A percentile compares a stretch with the other conserved stretches of the same genome.
Conservation (phyloP, 2,113 vertebrate genomes). For the Perca fluviatilis region DNA sequence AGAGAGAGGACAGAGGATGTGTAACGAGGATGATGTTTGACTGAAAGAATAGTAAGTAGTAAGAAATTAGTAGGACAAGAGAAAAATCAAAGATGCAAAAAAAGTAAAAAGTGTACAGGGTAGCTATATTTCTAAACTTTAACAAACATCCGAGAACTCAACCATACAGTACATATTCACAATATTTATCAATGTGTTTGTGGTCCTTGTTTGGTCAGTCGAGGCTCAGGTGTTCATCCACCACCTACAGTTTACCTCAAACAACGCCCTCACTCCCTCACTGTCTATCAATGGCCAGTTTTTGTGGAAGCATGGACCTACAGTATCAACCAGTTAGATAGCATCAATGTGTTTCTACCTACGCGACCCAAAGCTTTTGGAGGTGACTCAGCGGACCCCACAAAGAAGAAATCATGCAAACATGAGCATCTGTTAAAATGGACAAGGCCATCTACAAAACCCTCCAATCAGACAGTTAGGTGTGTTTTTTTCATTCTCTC, state of each 20-base stretch:
- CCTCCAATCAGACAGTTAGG: background rate
- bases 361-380: background rate
- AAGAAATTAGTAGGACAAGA: background rate
- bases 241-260: conserved; percentile 16
- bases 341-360: background rate
- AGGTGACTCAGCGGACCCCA: conserved; percentile 10
- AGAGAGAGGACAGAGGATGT: background rate
- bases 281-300: background rate
- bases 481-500: background rate
- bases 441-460: background rate
- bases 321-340: background rate
- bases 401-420: background rate
- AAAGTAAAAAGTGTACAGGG: too few species aligned
- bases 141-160: background rate
- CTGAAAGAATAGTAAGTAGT: background rate
- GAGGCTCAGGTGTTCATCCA: conserved; percentile 44
- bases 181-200: conserved; percentile 19
- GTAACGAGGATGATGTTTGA: conserved; percentile 5
- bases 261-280: background rate
- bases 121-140: background rate
- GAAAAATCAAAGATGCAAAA: background rate
- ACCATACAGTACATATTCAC: background rate
- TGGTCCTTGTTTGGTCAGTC: conserved; percentile 44
- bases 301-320: conserved; percentile 6
- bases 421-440: background rate